A percentile compares a stretch with the other conserved stretches of the same genome.
phyloP scores from a whole-genome alignment of 2,888 invertebrate species.

The Cetonia aurata region DNA sequence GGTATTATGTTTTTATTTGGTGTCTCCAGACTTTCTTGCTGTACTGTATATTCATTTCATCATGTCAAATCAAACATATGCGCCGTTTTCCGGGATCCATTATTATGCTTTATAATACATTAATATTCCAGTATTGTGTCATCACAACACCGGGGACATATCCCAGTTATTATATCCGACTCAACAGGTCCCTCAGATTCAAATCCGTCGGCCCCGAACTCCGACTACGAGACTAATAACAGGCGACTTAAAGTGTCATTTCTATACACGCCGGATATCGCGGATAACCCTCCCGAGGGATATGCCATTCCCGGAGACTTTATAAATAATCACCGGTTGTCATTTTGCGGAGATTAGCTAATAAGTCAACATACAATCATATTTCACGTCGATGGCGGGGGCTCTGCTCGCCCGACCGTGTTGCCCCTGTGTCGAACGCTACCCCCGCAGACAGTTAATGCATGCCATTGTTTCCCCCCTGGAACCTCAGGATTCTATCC shows the following conservation, averaged over 20 bases:
- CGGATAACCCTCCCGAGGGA: background rate
- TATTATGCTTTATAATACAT: too few relatives aligned
- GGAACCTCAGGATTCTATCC: background rate
- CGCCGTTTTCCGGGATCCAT: too few relatives aligned
- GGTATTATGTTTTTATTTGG: too few relatives aligned
- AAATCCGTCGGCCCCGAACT: too few relatives aligned
- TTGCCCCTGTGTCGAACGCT: background rate
- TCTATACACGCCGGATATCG: background rate
- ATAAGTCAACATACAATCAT: conserved; percentile 63
- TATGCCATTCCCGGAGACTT: conserved; percentile 51
- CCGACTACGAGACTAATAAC: conserved; percentile 45
- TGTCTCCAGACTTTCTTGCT: too few relatives aligned
- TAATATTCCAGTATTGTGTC: too few relatives aligned
- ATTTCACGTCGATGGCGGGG: conserved; percentile 41
- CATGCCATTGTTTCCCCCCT: conserved; percentile 12
- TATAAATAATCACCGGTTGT: conserved; percentile 62
- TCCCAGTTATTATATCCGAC: too few relatives aligned
- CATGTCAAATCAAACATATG: too few relatives aligned
- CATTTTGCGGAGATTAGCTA: conserved; percentile 64
- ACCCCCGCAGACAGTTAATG: background rate
- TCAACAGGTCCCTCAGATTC: too few relatives aligned
- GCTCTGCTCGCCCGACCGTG: background rate
- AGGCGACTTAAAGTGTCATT: conserved; percentile 52
- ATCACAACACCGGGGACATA: too few relatives aligned
- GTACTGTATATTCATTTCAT: too few relatives aligned